Evolutionary conservation across 2,113 vertebrate genomes (phyloP).

Genomic region (Corythaeola cristata): DNA sequence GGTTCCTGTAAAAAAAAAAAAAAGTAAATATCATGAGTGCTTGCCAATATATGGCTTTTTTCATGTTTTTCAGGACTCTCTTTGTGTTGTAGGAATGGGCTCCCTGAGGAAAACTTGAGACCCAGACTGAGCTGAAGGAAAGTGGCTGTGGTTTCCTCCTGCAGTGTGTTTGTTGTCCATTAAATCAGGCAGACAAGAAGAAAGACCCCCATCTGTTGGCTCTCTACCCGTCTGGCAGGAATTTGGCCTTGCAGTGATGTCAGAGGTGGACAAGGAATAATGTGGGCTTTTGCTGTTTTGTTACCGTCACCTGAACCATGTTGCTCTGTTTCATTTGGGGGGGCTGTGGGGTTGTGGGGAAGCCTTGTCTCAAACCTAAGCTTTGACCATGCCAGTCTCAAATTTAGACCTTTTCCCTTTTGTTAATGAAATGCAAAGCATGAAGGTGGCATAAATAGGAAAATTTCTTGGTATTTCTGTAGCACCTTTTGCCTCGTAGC

Average conservation of each 20-base stretch:
- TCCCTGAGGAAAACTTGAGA: not conserved
- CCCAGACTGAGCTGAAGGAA: not conserved
- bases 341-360: not conserved
- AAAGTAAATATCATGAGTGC: not conserved
- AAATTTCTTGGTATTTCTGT: not conserved
- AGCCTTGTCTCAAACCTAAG: not conserved
- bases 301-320: fast-evolving
- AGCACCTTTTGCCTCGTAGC: not conserved
- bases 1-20: not conserved
- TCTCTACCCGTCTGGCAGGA: not conserved
- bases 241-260: not conserved
- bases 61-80: not conserved
- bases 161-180: not conserved
- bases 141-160: not conserved
- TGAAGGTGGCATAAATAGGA: not conserved
- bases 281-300: not conserved
- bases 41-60: not conserved
- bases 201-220: not conserved
- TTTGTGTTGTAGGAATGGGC: not conserved
- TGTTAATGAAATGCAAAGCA: not conserved
- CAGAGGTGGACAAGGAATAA: not conserved
- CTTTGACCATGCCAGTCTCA: not conserved
- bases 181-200: not conserved
- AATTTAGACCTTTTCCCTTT: not conserved
- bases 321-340: not conserved